A percentile compares a stretch with the other conserved stretches of the same genome.
Evolutionary conservation across 2,797 vertebrate genomes (phyloP).

Genomic region (Notolabrus celidotus): DNA sequence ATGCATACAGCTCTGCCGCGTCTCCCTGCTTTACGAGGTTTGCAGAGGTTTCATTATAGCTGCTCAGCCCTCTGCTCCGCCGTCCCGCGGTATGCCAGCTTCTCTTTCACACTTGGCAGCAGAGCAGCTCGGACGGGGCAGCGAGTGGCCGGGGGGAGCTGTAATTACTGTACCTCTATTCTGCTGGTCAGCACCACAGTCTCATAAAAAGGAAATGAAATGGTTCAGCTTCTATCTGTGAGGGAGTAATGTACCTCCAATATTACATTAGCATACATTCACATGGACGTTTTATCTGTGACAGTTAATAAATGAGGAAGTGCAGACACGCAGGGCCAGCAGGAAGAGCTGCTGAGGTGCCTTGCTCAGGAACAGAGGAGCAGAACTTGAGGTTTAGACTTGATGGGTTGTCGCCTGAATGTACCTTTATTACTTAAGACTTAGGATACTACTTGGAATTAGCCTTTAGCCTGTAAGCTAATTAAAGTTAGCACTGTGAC

Average conservation of each 20-base stretch:
- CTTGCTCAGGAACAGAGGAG: constrained; percentile 26
- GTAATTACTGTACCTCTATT: constrained; percentile 72
- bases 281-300: constrained; percentile 62
- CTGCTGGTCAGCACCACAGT: constrained; percentile 75
- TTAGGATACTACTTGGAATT: not conserved
- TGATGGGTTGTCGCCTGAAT: not conserved
- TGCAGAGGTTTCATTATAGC: constrained; percentile 57
- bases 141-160: constrained; percentile 40
- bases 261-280: constrained; percentile 75
- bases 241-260: constrained; percentile 65
- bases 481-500: no score
- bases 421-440: not conserved
- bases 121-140: constrained; percentile 42
- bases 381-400: not conserved
- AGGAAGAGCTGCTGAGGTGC: constrained; percentile 5
- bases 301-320: constrained; percentile 58
- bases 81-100: constrained; percentile 54
- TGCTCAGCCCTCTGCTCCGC: constrained; percentile 57
- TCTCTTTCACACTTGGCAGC: constrained; percentile 69
- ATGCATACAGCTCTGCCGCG: constrained; percentile 23
- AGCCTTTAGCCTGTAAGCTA: not conserved
- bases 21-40: constrained; percentile 47
- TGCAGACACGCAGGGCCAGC: not conserved
- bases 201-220: constrained; percentile 78
- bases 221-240: constrained; percentile 62